Evolutionary conservation across 2,888 invertebrate genomes (phyloP).

Genomic region (Ornithoptera alexandrae): DNA sequence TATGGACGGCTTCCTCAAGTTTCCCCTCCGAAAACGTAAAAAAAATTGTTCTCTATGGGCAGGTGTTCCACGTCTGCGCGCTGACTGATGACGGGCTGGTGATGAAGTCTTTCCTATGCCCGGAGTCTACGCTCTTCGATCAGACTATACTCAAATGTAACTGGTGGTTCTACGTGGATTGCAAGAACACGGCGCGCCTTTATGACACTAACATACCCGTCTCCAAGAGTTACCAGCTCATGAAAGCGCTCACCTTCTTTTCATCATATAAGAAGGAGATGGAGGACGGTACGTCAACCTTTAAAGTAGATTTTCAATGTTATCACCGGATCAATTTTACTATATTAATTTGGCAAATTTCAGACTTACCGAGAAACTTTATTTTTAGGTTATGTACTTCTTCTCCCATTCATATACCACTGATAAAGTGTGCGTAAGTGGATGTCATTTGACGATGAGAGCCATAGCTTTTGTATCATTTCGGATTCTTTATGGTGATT

Average conservation of each 20-base stretch:
- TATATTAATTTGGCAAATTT: no score
- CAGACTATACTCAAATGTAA: conserved; percentile 95
- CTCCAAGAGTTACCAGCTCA: conserved; percentile 93
- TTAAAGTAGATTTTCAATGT: no score
- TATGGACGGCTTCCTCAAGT: no score
- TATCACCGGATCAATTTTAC: no score
- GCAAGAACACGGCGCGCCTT: conserved; percentile 87
- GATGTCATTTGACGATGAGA: no score
- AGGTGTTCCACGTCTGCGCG: conserved; percentile 27
- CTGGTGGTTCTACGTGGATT: conserved; percentile 97
- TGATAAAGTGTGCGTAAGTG: no score
- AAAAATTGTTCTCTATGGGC: not conserved
- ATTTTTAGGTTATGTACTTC: no score
- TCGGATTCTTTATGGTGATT: no score
- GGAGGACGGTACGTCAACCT: conserved; percentile 49
- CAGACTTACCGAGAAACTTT: no score
- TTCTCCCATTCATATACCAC: no score
- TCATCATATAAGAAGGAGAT: conserved; percentile 88
- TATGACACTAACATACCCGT: conserved; percentile 95
- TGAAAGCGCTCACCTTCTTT: conserved; percentile 94
- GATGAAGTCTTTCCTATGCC: conserved; percentile 94
- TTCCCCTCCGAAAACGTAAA: no score
- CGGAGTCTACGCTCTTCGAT: conserved; percentile 94
- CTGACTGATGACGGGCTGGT: conserved; percentile 93
- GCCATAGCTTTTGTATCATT: no score